These are phyloP conservation scores for Cebidichthys violaceus DNA, from an alignment of 2,113 vertebrate genomes.

Conservation along the genomic window DNA sequence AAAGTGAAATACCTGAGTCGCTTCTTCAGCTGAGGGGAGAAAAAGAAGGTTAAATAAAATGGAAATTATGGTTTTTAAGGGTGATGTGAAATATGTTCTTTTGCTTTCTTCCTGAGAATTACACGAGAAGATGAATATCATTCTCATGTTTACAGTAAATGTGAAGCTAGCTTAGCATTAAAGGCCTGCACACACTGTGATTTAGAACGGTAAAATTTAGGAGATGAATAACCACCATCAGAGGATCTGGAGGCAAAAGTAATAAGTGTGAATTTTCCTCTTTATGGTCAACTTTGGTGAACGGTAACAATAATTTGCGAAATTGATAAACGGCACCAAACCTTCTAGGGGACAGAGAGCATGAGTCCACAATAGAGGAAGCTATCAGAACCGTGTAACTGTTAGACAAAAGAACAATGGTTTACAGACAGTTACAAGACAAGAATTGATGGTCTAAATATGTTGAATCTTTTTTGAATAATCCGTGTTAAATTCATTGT, in stretches of 20 bases:
- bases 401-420: too few species aligned
- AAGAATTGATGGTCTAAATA: not conserved
- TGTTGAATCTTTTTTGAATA: not conserved
- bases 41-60: too few species aligned
- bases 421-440: too few species aligned
- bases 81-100: not conserved
- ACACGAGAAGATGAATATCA: not conserved
- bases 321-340: too few species aligned
- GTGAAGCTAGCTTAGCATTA: not conserved
- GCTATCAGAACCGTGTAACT: not conserved
- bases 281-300: not conserved
- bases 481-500: not conserved
- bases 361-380: not conserved
- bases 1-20: not conserved
- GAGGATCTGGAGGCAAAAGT: not conserved
- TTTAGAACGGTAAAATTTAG: not conserved
- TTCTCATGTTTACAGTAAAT: not conserved
- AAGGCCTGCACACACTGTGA: not conserved
- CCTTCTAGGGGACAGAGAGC: too few species aligned
- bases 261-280: not conserved
- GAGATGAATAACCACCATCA: not conserved
- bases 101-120: not conserved
- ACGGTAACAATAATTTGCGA: too few species aligned
- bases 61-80: too few species aligned
- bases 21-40: not conserved